Percentiles rank a stretch among this genome's conserved stretches.
phyloP scores from a whole-genome alignment of 2,113 vertebrate species.

The Casuarius casuarius region DNA sequence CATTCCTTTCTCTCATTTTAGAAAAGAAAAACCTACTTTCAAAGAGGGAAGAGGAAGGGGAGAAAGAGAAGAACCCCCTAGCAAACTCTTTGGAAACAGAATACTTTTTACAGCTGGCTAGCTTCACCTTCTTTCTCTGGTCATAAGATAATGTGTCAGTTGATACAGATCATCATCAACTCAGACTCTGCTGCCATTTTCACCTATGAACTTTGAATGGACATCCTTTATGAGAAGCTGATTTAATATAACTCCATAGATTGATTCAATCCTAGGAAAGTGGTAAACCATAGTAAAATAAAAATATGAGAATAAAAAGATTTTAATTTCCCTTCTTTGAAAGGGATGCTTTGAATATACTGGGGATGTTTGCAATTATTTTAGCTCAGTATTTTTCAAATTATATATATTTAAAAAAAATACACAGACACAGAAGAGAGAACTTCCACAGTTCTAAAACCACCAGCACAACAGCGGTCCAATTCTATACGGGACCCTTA shows the following conservation, averaged over 20 bases:
- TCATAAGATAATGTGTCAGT: neutral
- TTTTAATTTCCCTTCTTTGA: neutral
- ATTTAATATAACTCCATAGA: neutral
- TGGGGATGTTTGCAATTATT: neutral
- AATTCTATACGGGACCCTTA: neutral
- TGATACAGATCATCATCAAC: neutral
- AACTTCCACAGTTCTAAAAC: neutral
- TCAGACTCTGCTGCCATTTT: neutral
- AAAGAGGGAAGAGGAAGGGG: neutral
- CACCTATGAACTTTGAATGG: neutral
- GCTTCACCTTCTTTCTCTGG: neutral
- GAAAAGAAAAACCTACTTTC: neutral
- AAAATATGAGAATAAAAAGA: neutral
- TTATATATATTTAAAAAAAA: neutral
- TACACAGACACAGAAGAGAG: neutral
- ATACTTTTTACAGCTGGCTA: neutral
- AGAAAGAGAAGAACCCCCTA: neutral
- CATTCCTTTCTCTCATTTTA: neutral
- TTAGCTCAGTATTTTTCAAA: neutral
- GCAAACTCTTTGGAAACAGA: neutral
- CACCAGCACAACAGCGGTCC: neutral
- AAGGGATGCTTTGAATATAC: neutral
- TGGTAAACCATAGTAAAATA: neutral
- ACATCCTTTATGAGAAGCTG: neutral
- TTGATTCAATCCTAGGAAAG: neutral